Percentiles rank a stretch among this genome's conserved stretches.
Evolutionary conservation across 2,113 vertebrate species (phyloP).

Genomic region (Dromaius novaehollandiae): DNA sequence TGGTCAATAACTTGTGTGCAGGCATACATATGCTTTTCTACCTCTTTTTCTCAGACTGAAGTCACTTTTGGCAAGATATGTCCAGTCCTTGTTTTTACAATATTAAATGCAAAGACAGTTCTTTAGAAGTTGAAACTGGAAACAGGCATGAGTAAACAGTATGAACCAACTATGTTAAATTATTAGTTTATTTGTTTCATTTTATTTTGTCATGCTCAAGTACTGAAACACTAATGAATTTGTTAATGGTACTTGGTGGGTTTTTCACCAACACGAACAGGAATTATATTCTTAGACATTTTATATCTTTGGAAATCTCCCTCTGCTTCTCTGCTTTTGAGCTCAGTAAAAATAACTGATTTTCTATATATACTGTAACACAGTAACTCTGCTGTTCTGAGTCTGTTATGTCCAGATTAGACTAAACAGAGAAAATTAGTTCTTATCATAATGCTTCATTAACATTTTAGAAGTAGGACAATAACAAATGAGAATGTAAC

Average conservation of each 20-base stretch:
- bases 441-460: constrained; percentile 59
- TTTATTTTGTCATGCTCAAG: not conserved
- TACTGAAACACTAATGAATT: not conserved
- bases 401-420: constrained; percentile 46
- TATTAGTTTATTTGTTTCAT: not conserved
- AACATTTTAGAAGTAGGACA: constrained; percentile 55
- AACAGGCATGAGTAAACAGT: not conserved
- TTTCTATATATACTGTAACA: not conserved
- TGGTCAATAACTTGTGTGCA: not conserved
- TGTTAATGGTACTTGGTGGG: not conserved
- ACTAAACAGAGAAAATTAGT: constrained; percentile 57
- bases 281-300: not conserved
- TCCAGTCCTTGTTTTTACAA: not conserved
- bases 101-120: not conserved
- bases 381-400: constrained; percentile 33
- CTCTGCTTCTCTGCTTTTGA: not conserved
- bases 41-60: not conserved
- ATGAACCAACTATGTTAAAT: not conserved
- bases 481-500: constrained; percentile 46
- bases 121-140: not conserved
- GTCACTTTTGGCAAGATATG: not conserved
- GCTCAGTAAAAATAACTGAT: constrained; percentile 34
- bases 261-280: not conserved
- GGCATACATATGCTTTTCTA: not conserved
- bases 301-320: not conserved